phyloP scores from a whole-genome alignment of 2,888 invertebrate species.

The Latrodectus hesperus region DNA sequence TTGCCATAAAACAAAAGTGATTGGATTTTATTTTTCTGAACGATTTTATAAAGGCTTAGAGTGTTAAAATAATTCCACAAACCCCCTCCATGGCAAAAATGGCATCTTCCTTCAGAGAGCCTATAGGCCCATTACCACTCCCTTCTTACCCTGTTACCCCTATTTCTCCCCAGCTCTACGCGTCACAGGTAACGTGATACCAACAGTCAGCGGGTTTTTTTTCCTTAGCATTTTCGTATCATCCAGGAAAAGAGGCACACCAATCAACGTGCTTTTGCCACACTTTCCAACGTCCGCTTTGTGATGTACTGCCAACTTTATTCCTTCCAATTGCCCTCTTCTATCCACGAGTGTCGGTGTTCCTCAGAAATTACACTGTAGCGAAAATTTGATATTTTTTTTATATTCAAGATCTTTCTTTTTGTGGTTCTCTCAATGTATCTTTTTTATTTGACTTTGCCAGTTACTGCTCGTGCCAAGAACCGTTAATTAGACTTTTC shows the following conservation, averaged over 20 bases:
- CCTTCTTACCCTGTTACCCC: slow-evolving; percentile 36
- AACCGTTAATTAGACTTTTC: not conserved
- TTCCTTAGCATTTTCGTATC: slow-evolving; percentile 26
- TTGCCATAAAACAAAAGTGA: no score
- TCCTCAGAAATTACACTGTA: slow-evolving; percentile 3
- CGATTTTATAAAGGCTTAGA: not conserved
- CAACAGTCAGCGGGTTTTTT: slow-evolving; percentile 61
- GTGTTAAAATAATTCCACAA: slow-evolving; percentile 12
- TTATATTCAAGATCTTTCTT: slow-evolving; percentile 2
- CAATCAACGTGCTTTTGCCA: slow-evolving; percentile 29
- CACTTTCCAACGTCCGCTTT: slow-evolving; percentile 25
- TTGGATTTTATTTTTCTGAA: not conserved
- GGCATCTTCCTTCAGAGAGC: slow-evolving; percentile 58
- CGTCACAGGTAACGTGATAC: slow-evolving; percentile 65
- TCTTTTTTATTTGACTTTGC: not conserved
- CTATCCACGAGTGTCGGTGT: not conserved
- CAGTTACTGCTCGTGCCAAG: not conserved
- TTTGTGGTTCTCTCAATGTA: not conserved
- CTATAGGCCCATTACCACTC: slow-evolving; percentile 59
- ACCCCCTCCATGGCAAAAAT: slow-evolving; percentile 42
- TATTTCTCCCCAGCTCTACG: slow-evolving; percentile 46
- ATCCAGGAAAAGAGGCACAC: slow-evolving; percentile 21
- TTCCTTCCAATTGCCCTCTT: slow-evolving; percentile 49
- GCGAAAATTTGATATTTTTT: slow-evolving; percentile 1
- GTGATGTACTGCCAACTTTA: slow-evolving; percentile 54